Conservation (phyloP, 2,888 invertebrate species). For the Heliconius ethilla region DNA sequence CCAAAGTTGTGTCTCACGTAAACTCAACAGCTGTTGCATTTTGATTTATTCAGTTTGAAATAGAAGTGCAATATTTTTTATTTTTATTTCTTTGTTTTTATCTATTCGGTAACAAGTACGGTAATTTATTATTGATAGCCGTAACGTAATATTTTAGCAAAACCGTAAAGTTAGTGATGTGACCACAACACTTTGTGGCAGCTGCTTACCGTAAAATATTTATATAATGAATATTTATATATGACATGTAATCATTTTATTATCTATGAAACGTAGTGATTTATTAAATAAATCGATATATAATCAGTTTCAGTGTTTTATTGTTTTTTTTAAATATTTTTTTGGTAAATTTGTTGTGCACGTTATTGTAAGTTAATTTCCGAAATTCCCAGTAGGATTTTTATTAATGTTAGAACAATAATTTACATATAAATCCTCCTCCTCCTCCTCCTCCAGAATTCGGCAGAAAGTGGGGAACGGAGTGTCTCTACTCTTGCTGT, state of each 20-base stretch:
- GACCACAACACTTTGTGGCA: background rate
- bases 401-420: too few relatives aligned
- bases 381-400: too few relatives aligned
- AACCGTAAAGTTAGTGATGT: background rate
- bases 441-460: too few relatives aligned
- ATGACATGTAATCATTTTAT: conserved; percentile 1
- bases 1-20: too few relatives aligned
- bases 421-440: too few relatives aligned
- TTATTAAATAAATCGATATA: conserved; percentile 1
- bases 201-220: background rate
- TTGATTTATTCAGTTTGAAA: background rate
- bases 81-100: background rate
- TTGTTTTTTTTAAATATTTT: background rate
- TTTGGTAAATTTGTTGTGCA: background rate
- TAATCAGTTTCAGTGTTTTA: background rate
- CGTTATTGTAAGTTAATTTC: background rate
- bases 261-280: background rate
- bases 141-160: background rate
- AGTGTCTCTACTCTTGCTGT: too few relatives aligned
- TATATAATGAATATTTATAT: conserved; percentile 1
- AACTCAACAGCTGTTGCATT: background rate
- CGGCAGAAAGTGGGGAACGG: too few relatives aligned
- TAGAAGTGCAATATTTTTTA: background rate
- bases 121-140: background rate
- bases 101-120: background rate